phyloP scores from a whole-genome alignment of 53 echinoderm and acorn worm species.

The Crossaster papposus region DNA sequence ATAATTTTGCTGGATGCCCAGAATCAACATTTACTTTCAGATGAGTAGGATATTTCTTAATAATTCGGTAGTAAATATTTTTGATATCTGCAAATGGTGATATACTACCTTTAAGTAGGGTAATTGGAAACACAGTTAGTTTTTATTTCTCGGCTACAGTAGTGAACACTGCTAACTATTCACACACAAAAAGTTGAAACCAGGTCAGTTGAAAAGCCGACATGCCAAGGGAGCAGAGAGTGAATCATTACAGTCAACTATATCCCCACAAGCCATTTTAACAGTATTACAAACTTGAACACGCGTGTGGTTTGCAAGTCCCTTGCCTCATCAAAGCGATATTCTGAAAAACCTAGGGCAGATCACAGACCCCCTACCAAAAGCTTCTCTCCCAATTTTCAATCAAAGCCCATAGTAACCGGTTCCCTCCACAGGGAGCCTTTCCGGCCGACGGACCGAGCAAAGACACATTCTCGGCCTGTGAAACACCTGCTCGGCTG shows the following conservation, averaged over 20 bases:
- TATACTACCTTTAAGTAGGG: too few relatives aligned
- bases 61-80: too few relatives aligned
- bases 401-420: not conserved
- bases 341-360: not conserved
- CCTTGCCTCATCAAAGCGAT: not conserved
- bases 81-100: too few relatives aligned
- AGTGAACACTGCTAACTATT: too few relatives aligned
- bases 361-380: not conserved
- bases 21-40: too few relatives aligned
- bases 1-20: too few relatives aligned
- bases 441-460: not conserved
- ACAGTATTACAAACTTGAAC: not conserved
- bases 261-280: not conserved
- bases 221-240: not conserved
- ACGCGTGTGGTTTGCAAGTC: not conserved
- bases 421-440: not conserved
- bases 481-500: slow-evolving; percentile 37
- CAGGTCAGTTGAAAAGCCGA: not conserved
- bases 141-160: too few relatives aligned
- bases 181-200: not conserved
- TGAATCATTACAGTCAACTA: not conserved
- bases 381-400: not conserved
- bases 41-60: too few relatives aligned
- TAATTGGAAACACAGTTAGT: too few relatives aligned
- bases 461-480: not conserved